Evolutionary conservation across 37 sponge, comb jelly and placozoan species (phyloP), one percentile per base, ranked within the genome.

Genomic region (Chondrilla cf. caribensis): DNA sequence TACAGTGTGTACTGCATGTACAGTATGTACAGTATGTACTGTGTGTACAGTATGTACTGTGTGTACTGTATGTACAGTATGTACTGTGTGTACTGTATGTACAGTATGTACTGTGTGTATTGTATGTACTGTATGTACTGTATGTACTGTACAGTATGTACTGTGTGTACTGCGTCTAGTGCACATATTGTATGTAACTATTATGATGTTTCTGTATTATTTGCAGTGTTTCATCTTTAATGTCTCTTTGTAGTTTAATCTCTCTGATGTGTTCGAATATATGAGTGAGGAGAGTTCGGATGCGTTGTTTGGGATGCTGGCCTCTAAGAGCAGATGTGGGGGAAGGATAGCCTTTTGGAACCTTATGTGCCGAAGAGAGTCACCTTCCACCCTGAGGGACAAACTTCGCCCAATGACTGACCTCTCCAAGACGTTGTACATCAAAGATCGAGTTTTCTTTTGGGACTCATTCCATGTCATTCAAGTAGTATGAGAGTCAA

Each of bases 331-430:
- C 26, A 29, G 33, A 25, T 5, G 24, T 6, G 86, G 86, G 4
- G 90, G 86, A 25, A 40, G 92, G 29, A 26, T 91, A 35, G 92
- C 86, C 18, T 91, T 79, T 38, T 91, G 92, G 92, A 80, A 84
- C 64, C 82, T 85, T 25, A 65, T 82, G 28, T 29, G 25, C 18
- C 67, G 64, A 22, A 84, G 85, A 17, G 18, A 29, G 2, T 81
- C 81, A 26, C 44, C 88, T 0, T 22, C 29, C 6, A 24, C 47
- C 3, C 25, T 67, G 66, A 32, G 33, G 54, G 73, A 47, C 38
- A 62, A 75, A 58, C n/a, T 90, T 32, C 55, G 25, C 8, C 55
- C 58, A 26, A 35, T 86, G 31, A 60, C 32, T 17, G 83, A 78
- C 25, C 62, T 86, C 28, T 77, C 82, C 11, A 32, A 79, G n/a